Evolutionary conservation across 2,888 invertebrate genomes (phyloP), one percentile per base, ranked within the genome.

Genomic region (Odontocolon sp.): DNA sequence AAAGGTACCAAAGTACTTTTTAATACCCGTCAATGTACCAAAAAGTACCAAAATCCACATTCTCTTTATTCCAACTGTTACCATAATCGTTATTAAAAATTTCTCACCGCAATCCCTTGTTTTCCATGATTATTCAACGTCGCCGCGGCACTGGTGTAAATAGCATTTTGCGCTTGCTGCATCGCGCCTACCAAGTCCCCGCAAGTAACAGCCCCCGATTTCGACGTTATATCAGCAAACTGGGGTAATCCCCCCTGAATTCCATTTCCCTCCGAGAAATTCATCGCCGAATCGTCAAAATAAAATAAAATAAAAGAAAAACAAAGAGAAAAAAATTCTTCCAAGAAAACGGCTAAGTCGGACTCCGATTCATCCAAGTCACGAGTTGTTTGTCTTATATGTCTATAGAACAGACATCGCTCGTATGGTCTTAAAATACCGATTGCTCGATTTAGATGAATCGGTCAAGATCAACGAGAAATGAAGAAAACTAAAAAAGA

Each of bases 191-290:
- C 80, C 42, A 84, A 85, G 76, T 85, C 83, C 63, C 66, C 73
- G 23, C 47, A 59, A 14, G 85, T 73, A 4, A 82, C 79, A 18
- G 81, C 70, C 75, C 80, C 85, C 5, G 86, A 67, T 31, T 86
- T 84, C 6, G 86, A 77, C 11, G 87, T 85, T 74, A 90, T 77
- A 33, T 90, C 89, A 2, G 89, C 87, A 67, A 90, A 89, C 64
- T 89, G 89, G 8, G 90, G 89, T 47, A 90, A 80, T 11, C 85
- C 79, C 33, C 85, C 84, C 64, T 89, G 88, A 40, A 84, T 71
- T 70, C 71, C 80, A 52, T 82, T 84, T 57, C 83, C 84, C 64
- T 86, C 87, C 11, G 87, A 82, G 73, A 87, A 89, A 82, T 90
- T 86, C 90, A 90, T 90, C 69, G 52, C 36, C 56, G 63, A 69